These are phyloP conservation scores for Keiferia lycopersicella DNA, from an alignment of 2,888 invertebrate genomes.

Conservation along the genomic window DNA sequence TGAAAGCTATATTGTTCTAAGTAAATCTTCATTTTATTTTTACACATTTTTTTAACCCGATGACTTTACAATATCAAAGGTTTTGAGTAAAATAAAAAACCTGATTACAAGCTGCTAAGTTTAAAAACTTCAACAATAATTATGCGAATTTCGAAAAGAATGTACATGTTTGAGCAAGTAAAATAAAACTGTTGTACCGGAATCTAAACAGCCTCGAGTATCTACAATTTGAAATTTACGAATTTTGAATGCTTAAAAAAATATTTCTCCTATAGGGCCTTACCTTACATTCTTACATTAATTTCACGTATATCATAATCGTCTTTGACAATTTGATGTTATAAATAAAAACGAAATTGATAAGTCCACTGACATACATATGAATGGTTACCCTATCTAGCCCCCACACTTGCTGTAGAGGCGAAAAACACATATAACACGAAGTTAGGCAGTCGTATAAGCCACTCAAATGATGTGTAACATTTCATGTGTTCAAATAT, in stretches of 20 bases:
- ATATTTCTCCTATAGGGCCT: constrained; percentile 79
- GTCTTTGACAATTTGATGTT: constrained; percentile 79
- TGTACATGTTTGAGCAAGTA: constrained; percentile 46
- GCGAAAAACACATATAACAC: constrained; percentile 40
- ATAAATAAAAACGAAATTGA: constrained; percentile 50
- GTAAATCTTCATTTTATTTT: constrained; percentile 61
- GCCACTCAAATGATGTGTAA: constrained; percentile 61
- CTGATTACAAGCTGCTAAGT: constrained; percentile 76
- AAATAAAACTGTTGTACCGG: constrained; percentile 35
- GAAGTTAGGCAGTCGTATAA: constrained; percentile 49
- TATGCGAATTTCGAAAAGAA: constrained; percentile 70
- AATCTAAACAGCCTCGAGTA: constrained; percentile 52
- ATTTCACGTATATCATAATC: constrained; percentile 76
- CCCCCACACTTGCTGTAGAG: constrained; percentile 60
- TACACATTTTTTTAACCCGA: constrained; percentile 67
- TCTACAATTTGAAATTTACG: constrained; percentile 61
- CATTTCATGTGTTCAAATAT: constrained; percentile 67
- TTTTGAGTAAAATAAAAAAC: constrained; percentile 63
- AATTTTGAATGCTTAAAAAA: constrained; percentile 80
- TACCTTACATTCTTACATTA: constrained; percentile 78
- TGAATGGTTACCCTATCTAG: constrained; percentile 53
- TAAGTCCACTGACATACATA: constrained; percentile 59
- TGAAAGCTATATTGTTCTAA: constrained; percentile 48
- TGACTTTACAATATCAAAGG: constrained; percentile 73
- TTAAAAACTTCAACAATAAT: constrained; percentile 73